Base-by-base conservation (phyloP, 2,888 invertebrate genomes). In the Maniola hyperantus region DNA sequence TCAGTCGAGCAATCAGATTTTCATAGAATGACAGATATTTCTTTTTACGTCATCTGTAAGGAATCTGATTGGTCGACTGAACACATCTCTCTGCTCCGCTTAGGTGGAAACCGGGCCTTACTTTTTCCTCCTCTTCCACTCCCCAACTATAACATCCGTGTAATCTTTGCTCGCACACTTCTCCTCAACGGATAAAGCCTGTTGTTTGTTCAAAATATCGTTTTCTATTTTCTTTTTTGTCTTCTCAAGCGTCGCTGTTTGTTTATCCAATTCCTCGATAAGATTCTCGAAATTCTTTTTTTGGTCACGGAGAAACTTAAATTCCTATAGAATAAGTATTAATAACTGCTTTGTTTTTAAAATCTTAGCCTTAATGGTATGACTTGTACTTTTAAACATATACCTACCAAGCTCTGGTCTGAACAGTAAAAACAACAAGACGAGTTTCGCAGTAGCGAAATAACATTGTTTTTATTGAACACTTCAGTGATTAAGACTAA, bases 261-360 rank as follows among this genome's bases (percentile, higher is more conserved):
- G 81, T 20, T 77, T 80, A 2, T 85, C 81, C 10, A 91, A 65
- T 59, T 82, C 78, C 6, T 69, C 54, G 55, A 85, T 76, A 65
- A 90, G 74, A 1, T 74, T 78, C 72, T 87, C 82, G 59, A 92
- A 91, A 68, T 79, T 84, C 67, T 78, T 84, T 72, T 85, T 88
- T 67, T 90, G 81, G 2, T 82, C 79, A 2, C 80, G 76, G n/a
- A 92, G 77, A 71, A 85, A 91, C 0, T 82, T 76, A 65, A 75
- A 79, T 74, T 92, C 91, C 91, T 92, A 59, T 2, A 75, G 74
- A 6, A 42, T 39, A n/a, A 55, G 15, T 63, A 53, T 33, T n/a
- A 34, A 34, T 33, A 26, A 11, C 13, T 51, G 8, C 2, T 26
- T 26, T 26, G 8, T 51, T 10, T 1, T n/a, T n/a, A 5, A n/a